Conservation (phyloP, 2,113 vertebrate genomes). For the Zosterops lateralis region DNA sequence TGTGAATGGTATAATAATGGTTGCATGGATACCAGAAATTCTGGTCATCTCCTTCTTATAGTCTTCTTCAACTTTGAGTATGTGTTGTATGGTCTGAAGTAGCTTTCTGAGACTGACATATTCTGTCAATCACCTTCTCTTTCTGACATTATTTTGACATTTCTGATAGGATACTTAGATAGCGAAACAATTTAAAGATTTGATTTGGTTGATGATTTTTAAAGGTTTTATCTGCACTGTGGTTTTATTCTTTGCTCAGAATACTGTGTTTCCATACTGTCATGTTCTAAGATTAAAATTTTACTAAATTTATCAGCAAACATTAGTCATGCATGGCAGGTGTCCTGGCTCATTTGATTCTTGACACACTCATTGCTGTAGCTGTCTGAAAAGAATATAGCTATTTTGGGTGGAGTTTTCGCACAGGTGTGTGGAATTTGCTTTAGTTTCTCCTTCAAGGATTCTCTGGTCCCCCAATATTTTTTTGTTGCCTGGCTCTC, state of each 20-base stretch:
- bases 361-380: background rate
- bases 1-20: conserved; percentile 55
- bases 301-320: background rate
- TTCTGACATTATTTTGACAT: background rate
- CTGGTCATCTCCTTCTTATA: conserved; percentile 15
- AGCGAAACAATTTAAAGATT: background rate
- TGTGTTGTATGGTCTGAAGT: background rate
- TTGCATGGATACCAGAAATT: conserved; percentile 59
- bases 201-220: background rate
- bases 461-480: background rate
- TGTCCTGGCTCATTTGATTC: background rate
- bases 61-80: background rate
- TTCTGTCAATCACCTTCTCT: background rate
- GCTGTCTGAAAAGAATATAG: background rate
- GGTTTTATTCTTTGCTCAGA: background rate
- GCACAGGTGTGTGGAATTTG: background rate
- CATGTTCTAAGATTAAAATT: background rate
- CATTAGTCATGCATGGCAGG: background rate
- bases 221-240: background rate
- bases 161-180: background rate
- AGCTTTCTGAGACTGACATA: background rate
- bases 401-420: background rate
- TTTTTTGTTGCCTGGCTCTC: background rate
- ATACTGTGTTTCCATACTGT: background rate
- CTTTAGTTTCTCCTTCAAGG: background rate